Evolutionary conservation across 2,797 vertebrate species (phyloP).

Genomic region (Coregonus sp.): DNA sequence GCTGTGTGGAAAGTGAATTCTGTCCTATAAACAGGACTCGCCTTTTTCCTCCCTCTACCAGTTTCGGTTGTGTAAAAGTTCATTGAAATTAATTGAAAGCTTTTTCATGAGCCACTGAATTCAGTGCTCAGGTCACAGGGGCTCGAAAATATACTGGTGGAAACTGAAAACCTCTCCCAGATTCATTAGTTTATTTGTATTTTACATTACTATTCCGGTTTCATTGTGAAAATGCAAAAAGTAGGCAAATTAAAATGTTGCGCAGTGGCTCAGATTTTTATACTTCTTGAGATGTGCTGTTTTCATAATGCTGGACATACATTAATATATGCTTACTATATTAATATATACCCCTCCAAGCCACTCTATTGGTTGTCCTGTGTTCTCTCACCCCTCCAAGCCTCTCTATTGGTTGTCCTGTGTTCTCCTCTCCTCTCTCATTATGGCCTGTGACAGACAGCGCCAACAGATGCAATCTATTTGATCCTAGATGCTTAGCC

Average conservation of each 20-base stretch:
- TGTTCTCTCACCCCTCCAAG: background rate
- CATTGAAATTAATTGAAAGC: slow-evolving; percentile 12
- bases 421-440: slow-evolving; percentile 14
- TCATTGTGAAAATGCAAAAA: background rate
- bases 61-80: slow-evolving; percentile 13
- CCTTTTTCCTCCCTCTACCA: background rate
- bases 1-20: slow-evolving; percentile 51
- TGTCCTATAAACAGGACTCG: slow-evolving; percentile 45
- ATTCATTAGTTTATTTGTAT: no score
- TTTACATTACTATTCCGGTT: no score
- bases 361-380: background rate
- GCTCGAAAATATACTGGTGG: no score
- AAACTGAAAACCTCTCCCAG: no score
- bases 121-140: slow-evolving; percentile 5
- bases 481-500: slow-evolving; percentile 73
- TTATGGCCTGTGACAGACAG: slow-evolving; percentile 49
- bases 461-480: slow-evolving; percentile 43
- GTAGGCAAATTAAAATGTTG: background rate
- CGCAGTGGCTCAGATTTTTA: background rate
- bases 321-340: no score
- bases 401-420: background rate
- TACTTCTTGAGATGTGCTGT: background rate
- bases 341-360: no score
- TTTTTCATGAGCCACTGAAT: slow-evolving; percentile 35
- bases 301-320: no score